These are phyloP conservation scores for Calonectris borealis DNA, from an alignment of 2,113 vertebrate species.

Conservation along the genomic window DNA sequence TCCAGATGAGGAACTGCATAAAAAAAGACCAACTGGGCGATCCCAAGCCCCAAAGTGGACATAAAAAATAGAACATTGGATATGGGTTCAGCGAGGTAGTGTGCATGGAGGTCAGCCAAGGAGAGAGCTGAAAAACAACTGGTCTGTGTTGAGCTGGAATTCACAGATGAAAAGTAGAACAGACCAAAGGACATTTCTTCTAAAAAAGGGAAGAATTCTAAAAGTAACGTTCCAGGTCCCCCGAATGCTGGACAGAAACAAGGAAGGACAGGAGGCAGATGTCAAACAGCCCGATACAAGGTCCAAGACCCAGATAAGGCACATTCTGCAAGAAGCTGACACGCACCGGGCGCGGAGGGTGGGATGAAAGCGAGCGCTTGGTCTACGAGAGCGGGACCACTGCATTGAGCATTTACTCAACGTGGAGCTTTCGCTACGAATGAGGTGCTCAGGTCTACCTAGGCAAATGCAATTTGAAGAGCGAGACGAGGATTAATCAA, in stretches of 20 bases:
- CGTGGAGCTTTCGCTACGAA: rapidly evolving
- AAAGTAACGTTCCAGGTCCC: neutral
- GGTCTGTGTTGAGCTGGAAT: neutral
- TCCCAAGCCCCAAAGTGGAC: neutral
- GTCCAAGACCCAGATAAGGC: neutral
- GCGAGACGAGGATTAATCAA: neutral
- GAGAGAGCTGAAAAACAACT: neutral
- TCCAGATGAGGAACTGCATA: neutral
- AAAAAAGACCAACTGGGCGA: neutral
- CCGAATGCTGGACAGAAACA: neutral
- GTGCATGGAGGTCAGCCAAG: neutral
- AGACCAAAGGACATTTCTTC: neutral
- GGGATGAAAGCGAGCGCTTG: rapidly evolving
- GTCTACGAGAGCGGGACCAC: rapidly evolving
- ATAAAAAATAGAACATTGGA: neutral
- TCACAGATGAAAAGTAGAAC: neutral
- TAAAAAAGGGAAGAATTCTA: neutral
- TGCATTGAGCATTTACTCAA: neutral
- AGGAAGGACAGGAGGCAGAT: neutral
- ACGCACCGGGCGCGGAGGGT: rapidly evolving
- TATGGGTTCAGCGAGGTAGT: neutral
- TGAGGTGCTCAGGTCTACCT: neutral
- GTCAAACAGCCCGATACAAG: rapidly evolving
- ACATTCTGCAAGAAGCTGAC: neutral
- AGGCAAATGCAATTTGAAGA: neutral